phyloP scores from a whole-genome alignment of 2,888 invertebrate genomes.

The Hermodice carunculata region DNA sequence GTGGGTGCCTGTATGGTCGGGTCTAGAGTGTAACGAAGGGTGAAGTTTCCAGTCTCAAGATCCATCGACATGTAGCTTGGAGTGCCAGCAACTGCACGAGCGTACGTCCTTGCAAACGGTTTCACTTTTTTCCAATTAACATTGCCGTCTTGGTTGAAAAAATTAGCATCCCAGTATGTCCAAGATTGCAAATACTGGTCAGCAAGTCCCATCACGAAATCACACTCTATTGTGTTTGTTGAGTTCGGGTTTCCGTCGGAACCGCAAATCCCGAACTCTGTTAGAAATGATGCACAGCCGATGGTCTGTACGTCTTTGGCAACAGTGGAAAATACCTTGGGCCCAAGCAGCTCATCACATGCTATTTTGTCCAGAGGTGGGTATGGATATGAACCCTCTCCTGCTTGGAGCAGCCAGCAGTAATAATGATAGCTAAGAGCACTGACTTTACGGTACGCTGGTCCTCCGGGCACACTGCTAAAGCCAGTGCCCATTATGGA shows the following conservation, averaged over 20 bases:
- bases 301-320: constrained; percentile 31
- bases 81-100: constrained; percentile 46
- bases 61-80: constrained; percentile 42
- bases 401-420: constrained; percentile 47
- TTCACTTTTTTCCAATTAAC: constrained; percentile 23
- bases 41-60: constrained; percentile 4
- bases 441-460: constrained; percentile 29
- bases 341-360: constrained; percentile 46
- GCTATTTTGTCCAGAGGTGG: constrained; percentile 31
- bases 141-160: constrained; percentile 42
- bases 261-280: constrained; percentile 55
- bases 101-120: constrained; percentile 44
- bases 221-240: constrained; percentile 45
- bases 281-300: constrained; percentile 51
- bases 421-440: constrained; percentile 56
- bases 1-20: constrained; percentile 37
- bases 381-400: constrained; percentile 26
- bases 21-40: constrained; percentile 31
- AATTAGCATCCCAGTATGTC: constrained; percentile 56
- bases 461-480: constrained; percentile 47
- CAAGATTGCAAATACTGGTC: constrained; percentile 53
- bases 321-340: constrained; percentile 35
- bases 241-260: constrained; percentile 39
- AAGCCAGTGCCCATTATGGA: constrained; percentile 47
- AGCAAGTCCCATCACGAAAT: constrained; percentile 42